Conservation (phyloP, 2,113 vertebrate genomes). For the Furnarius figulus region DNA sequence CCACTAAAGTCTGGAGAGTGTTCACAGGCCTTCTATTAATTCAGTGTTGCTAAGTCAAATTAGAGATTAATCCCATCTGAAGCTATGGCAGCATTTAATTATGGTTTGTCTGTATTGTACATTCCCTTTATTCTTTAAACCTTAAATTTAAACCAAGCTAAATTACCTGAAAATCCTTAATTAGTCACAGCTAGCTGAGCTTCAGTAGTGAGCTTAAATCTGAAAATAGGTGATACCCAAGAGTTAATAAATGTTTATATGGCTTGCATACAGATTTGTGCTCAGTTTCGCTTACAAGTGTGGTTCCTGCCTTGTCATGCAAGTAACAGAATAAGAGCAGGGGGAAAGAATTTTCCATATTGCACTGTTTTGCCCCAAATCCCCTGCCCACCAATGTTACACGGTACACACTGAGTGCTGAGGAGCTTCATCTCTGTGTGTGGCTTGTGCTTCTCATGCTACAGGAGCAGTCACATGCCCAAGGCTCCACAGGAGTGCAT, state of each 20-base stretch:
- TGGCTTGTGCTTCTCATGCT: not conserved
- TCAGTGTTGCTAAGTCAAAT: not conserved
- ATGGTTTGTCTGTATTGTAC: not conserved
- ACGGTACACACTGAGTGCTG: not conserved
- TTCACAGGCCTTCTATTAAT: not conserved
- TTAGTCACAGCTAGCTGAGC: not conserved
- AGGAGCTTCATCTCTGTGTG: not conserved
- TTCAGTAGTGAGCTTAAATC: not conserved
- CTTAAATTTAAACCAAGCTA: not conserved
- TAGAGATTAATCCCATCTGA: constrained; percentile 16
- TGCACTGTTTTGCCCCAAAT: not conserved
- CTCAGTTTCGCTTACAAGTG: not conserved
- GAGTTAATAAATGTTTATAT: not conserved
- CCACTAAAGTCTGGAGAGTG: not conserved
- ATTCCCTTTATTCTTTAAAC: constrained; percentile 5
- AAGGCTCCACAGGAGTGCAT: not conserved
- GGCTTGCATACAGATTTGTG: not conserved
- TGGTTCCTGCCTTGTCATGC: not conserved
- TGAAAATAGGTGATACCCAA: not conserved
- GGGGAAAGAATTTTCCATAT: not conserved
- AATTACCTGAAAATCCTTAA: constrained; percentile 17
- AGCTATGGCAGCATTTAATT: constrained; percentile 17
- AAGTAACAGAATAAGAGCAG: not conserved
- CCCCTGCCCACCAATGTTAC: not conserved
- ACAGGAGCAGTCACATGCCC: not conserved